Conservation (phyloP, 2,797 vertebrate genomes). For the Enteromius anoplus region DNA sequence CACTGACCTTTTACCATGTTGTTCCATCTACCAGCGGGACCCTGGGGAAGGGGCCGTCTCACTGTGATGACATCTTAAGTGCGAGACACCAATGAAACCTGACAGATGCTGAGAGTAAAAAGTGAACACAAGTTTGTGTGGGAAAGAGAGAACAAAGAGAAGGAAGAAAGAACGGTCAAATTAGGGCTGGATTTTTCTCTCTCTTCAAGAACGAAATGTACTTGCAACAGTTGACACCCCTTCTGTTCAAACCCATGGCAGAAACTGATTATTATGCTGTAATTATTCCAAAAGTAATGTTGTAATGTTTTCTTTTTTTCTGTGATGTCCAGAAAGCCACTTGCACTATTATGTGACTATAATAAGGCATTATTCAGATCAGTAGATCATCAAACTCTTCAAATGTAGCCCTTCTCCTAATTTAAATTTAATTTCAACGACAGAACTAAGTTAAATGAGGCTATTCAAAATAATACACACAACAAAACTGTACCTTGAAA, state of each 20-base stretch:
- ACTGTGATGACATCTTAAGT: slow-evolving; percentile 36
- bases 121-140: slow-evolving; percentile 2
- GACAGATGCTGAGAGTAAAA: slow-evolving; percentile 33
- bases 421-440: not conserved
- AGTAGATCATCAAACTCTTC: not conserved
- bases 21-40: slow-evolving; percentile 16
- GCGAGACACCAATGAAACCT: slow-evolving; percentile 44
- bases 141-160: not conserved
- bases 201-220: slow-evolving; percentile 30
- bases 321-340: not conserved
- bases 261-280: slow-evolving; percentile 6
- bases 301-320: not conserved
- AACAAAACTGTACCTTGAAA: not conserved
- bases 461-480: not conserved
- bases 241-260: slow-evolving; percentile 27
- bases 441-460: not conserved
- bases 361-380: not conserved
- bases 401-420: not conserved
- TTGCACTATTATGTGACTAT: not conserved
- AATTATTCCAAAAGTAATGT: not conserved
- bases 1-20: slow-evolving; percentile 50
- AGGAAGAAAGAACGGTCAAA: slow-evolving; percentile 1
- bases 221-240: slow-evolving; percentile 33
- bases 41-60: slow-evolving; percentile 29
- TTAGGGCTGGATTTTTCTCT: slow-evolving; percentile 1